Base-by-base conservation (phyloP, 2,888 invertebrate genomes). In the Aethes cnicana region DNA sequence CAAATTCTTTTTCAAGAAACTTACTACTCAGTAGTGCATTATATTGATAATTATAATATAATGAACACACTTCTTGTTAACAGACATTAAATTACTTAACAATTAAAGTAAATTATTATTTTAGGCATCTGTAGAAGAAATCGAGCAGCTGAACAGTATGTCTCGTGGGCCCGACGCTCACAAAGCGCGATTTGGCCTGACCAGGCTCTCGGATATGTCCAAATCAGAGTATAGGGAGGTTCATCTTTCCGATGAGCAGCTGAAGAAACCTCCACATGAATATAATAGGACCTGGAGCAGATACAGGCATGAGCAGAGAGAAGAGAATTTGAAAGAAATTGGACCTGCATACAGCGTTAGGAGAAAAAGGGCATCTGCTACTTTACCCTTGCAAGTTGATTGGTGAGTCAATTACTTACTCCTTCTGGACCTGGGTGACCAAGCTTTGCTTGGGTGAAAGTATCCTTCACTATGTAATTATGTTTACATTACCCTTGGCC, bases 181-280 rank as follows among this genome's bases (percentile, higher is more conserved):
- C 11, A 69, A 81, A 64, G 93, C 92, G 0, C 69, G 74, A 16
- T 93, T 91, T 74, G 93, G 93, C 2, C 66, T 92, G 0, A 94
- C 92, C 1, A 83, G 84, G 46, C 91, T 92, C 56, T 91, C 93
- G 3, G 93, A 94, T 63, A 81, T 94, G 77, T 92, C 92, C 4
- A 86, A 89, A 58, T 76, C 86, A 4, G 93, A 94, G 70, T 94
- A 92, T 64, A 77, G 75, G 66, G 82, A 86, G 1, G 63, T 84
- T 11, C 90, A 91, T 54, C 65, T 90, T 1, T 80, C 87, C 1
- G 88, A 88, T 58, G 87, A 88, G 47, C 73, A 61, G 47, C 41
- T 69, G n/a, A 25, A 52, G 4, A 77, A 73, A 47, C 43, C 67
- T 7, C 70, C 74, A 2, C 50, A 55, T 0, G 4, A 57, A 8